Evolutionary conservation across 2,797 vertebrate species (phyloP).

Genomic region (Hippopotamyrus pictus): DNA sequence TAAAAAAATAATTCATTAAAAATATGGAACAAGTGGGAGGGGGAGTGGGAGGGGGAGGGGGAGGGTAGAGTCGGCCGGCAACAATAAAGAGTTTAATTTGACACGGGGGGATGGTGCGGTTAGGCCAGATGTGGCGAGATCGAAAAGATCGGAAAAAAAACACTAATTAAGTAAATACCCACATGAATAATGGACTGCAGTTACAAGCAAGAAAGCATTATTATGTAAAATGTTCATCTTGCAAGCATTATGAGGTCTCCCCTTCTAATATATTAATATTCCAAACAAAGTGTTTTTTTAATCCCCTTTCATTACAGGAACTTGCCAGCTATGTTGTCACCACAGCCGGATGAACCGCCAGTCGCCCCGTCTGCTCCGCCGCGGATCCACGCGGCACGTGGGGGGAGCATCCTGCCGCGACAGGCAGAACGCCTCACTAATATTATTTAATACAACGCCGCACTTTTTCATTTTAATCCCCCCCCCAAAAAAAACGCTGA

Average conservation of each 20-base stretch:
- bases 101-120: neutral
- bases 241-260: neutral
- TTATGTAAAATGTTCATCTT: neutral
- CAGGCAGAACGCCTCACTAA: neutral
- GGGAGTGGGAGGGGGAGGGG: neutral
- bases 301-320: neutral
- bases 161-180: neutral
- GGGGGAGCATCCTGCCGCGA: neutral
- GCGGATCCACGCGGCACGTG: neutral
- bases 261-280: neutral
- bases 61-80: neutral
- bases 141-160: neutral
- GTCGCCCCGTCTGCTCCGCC: neutral
- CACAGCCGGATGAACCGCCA: neutral
- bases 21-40: neutral
- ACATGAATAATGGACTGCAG: neutral
- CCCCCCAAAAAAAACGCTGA: neutral
- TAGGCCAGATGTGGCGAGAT: neutral
- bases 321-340: neutral
- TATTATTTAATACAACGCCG: neutral
- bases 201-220: neutral
- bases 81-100: neutral
- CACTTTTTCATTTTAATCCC: neutral
- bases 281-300: neutral
- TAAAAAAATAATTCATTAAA: neutral